Evolutionary conservation across 2,888 invertebrate species (phyloP).

Genomic region (Pogonocherus hispidulus): DNA sequence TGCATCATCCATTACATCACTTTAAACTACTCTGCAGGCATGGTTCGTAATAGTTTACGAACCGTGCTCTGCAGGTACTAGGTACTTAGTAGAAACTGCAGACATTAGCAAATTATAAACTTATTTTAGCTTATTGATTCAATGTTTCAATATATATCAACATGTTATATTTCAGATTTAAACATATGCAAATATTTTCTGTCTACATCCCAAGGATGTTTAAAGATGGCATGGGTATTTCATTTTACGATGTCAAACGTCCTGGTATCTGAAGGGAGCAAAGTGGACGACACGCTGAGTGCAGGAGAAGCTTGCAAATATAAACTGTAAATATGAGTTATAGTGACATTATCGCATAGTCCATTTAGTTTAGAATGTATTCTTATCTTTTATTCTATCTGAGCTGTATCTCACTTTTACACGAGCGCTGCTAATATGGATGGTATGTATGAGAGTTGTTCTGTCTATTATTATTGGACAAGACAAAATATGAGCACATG

Average conservation of each 20-base stretch:
- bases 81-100: too few species aligned
- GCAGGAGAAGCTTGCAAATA: conserved; percentile 28
- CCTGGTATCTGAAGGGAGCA: conserved; percentile 32
- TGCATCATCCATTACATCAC: too few species aligned
- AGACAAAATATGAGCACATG: too few species aligned
- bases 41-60: too few species aligned
- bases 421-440: conserved; percentile 40
- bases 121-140: too few species aligned
- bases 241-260: conserved; percentile 28
- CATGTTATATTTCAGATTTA: too few species aligned
- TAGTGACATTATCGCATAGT: conserved; percentile 68
- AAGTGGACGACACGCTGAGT: conserved; percentile 33
- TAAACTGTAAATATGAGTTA: conserved; percentile 68
- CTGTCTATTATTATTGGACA: too few species aligned
- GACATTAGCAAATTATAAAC: too few species aligned
- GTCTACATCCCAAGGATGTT: conserved; percentile 38
- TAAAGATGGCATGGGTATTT: conserved; percentile 39
- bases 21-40: too few species aligned
- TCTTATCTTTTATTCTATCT: conserved; percentile 56
- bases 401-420: conserved; percentile 40
- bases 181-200: conserved; percentile 6
- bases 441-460: neutral
- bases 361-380: conserved; percentile 68
- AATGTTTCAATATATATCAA: too few species aligned
- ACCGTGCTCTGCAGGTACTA: too few species aligned